Conservation (phyloP, 2,113 vertebrate species). For the Cyphomyrus plagiostoma region DNA sequence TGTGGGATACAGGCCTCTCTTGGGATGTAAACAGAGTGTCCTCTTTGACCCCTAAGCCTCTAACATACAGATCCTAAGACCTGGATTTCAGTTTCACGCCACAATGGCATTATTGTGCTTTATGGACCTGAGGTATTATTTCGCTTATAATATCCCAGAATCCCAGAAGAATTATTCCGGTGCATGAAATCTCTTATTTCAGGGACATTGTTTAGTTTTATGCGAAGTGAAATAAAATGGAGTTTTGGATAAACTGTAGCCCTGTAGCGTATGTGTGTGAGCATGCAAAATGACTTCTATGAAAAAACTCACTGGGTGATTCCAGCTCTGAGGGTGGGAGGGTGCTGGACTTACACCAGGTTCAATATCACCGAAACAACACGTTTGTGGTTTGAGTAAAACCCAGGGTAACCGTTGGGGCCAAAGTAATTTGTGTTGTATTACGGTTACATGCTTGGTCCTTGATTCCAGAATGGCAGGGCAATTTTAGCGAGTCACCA, state of each 20-base stretch:
- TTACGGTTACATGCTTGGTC: background rate
- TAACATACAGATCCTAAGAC: background rate
- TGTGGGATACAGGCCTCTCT: background rate
- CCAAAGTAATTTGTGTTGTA: constrained; percentile 11
- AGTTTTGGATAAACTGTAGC: background rate
- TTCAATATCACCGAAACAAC: background rate
- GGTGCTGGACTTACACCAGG: background rate
- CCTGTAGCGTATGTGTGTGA: background rate
- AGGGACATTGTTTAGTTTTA: background rate
- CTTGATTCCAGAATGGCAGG: background rate
- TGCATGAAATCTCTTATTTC: background rate
- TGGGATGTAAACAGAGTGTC: background rate
- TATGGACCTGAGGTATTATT: background rate
- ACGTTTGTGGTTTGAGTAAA: background rate
- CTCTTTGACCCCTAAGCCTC: background rate
- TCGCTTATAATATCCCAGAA: background rate
- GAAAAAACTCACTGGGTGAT: background rate
- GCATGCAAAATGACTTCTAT: background rate
- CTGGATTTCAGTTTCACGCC: background rate
- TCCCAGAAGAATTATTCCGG: background rate
- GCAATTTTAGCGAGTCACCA: constrained; percentile 1
- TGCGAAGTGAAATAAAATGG: background rate
- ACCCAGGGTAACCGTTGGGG: background rate
- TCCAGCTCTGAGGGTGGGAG: background rate
- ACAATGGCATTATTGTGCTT: background rate